A percentile compares a stretch with the other conserved stretches of the same genome.
These are phyloP conservation scores for Aphidius colemani DNA, from an alignment of 2,888 invertebrate species.

Conservation along the genomic window DNA sequence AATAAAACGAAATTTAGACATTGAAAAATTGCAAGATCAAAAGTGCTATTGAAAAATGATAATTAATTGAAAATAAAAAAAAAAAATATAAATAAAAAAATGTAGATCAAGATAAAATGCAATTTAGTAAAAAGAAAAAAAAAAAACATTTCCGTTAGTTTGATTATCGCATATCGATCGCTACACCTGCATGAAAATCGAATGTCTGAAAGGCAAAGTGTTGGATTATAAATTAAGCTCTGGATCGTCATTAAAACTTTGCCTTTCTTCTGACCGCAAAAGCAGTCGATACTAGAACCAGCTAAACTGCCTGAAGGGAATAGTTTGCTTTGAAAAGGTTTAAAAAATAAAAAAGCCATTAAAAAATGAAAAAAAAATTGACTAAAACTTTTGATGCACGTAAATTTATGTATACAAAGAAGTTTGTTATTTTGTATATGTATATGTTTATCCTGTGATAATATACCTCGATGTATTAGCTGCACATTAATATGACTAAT, in stretches of 20 bases:
- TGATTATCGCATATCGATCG: slow-evolving; percentile 18
- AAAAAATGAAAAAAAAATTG: too few relatives aligned
- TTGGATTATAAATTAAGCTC: slow-evolving; percentile 24
- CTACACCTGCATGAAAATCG: not conserved
- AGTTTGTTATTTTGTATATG: too few relatives aligned
- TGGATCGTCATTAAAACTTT: slow-evolving; percentile 27
- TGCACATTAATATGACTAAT: too few relatives aligned
- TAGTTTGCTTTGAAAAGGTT: not conserved
- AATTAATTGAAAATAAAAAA: not conserved
- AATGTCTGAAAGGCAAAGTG: not conserved
- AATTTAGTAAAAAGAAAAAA: not conserved
- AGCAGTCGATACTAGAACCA: slow-evolving; percentile 3
- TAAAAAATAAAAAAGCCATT: too few relatives aligned
- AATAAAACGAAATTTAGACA: not conserved
- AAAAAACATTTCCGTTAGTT: not conserved
- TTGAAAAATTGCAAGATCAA: not conserved
- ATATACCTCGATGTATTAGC: too few relatives aligned
- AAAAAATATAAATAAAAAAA: not conserved
- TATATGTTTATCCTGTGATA: too few relatives aligned
- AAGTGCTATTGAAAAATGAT: not conserved
- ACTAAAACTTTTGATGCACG: too few relatives aligned
- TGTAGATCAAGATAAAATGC: not conserved
- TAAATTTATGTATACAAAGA: too few relatives aligned
- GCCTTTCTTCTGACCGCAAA: slow-evolving; percentile 14
- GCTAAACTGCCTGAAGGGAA: slow-evolving; percentile 5